These are phyloP conservation scores for Murina feae DNA, from an alignment of 2,113 vertebrate genomes.

Conservation along the genomic window DNA sequence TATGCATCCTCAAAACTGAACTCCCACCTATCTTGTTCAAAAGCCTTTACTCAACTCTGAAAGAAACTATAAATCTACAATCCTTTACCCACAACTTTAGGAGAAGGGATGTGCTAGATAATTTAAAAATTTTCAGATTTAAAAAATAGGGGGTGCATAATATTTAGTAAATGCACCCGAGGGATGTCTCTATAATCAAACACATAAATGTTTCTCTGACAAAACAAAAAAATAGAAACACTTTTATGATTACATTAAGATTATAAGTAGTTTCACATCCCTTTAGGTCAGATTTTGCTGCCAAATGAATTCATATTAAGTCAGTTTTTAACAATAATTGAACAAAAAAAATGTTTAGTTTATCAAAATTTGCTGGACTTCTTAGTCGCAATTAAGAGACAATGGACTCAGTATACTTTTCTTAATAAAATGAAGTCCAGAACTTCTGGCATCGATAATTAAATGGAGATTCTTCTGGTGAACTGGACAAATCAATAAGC, in stretches of 20 bases:
- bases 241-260: not conserved
- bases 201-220: not conserved
- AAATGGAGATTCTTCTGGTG: not conserved
- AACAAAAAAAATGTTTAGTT: not conserved
- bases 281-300: constrained; percentile 16
- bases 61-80: not conserved
- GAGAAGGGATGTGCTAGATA: not conserved
- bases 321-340: not conserved
- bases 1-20: not conserved
- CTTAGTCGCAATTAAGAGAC: not conserved
- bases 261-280: not conserved
- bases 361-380: constrained; percentile 18
- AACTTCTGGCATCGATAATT: not conserved
- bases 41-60: not conserved
- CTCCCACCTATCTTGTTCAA: not conserved
- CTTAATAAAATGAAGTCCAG: not conserved
- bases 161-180: not conserved
- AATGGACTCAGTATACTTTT: not conserved
- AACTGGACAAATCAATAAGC: not conserved
- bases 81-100: not conserved
- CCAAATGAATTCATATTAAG: not conserved
- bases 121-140: not conserved
- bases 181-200: not conserved
- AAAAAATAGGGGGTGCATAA: not conserved
- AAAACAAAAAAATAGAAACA: not conserved